These are phyloP conservation scores for Myotis brandtii DNA, from an alignment of 2,113 vertebrate genomes.

Conservation along the genomic window DNA sequence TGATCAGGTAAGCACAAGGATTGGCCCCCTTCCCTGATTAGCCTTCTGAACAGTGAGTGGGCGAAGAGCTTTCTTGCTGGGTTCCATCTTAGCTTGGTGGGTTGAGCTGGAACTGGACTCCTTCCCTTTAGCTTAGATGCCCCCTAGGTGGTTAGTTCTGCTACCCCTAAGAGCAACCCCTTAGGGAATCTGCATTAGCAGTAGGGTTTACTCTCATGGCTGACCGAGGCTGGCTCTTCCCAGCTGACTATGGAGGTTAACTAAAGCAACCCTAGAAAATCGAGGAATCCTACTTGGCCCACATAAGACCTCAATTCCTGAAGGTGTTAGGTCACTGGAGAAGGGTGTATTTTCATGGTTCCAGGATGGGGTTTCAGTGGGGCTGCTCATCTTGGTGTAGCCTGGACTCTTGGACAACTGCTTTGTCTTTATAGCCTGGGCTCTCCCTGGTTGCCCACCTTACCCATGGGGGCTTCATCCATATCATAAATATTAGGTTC, in stretches of 20 bases:
- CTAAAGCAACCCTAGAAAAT: conserved; percentile 10
- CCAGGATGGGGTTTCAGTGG: neutral
- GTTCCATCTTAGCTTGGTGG: neutral
- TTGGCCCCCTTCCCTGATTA: neutral
- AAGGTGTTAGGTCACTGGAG: neutral
- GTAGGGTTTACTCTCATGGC: neutral
- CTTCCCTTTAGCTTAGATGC: neutral
- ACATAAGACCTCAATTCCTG: neutral
- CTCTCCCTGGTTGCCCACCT: neutral
- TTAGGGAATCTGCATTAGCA: neutral
- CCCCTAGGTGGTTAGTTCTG: neutral
- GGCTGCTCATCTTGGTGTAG: neutral
- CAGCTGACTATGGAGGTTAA: neutral
- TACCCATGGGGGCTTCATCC: neutral
- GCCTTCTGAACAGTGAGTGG: neutral
- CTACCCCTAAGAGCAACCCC: neutral
- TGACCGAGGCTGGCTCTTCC: neutral
- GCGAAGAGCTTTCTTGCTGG: neutral
- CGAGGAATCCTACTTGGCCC: neutral
- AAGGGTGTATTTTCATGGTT: neutral
- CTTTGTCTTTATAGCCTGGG: neutral
- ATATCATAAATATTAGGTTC: neutral
- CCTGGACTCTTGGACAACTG: neutral
- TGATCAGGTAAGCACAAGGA: neutral
- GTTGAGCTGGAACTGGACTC: neutral